Evolutionary conservation across 2,113 vertebrate genomes (phyloP).

Genomic region (Thryonomys swinderianus): DNA sequence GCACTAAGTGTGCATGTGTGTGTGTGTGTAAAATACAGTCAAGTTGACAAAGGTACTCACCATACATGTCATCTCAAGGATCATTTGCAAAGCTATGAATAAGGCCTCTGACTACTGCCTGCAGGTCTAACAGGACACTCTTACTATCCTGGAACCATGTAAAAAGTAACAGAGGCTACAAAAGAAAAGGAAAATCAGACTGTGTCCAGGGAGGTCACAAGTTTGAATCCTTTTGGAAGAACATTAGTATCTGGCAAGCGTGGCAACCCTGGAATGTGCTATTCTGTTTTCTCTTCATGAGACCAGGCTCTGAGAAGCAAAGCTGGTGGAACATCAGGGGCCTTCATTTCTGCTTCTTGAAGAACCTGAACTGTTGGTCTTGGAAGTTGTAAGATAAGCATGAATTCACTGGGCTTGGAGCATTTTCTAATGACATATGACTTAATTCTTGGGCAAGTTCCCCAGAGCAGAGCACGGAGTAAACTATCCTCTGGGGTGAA

Average conservation of each 20-base stretch:
- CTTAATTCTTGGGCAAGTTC: background rate
- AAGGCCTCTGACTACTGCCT: background rate
- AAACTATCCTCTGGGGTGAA: background rate
- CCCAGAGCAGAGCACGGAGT: background rate
- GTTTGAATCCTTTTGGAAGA: background rate
- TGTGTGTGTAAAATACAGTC: background rate
- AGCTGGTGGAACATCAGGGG: background rate
- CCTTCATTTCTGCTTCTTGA: background rate
- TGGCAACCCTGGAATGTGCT: fast-evolving
- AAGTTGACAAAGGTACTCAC: background rate
- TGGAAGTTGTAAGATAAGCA: background rate
- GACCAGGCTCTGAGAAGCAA: background rate
- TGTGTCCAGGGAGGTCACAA: background rate
- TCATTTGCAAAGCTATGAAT: background rate
- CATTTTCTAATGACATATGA: background rate
- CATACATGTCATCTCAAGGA: background rate
- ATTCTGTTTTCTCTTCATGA: fast-evolving
- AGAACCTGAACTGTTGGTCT: background rate
- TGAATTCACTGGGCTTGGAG: background rate
- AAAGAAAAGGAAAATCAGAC: background rate
- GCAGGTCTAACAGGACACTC: background rate
- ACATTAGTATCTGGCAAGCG: background rate
- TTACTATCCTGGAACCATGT: background rate
- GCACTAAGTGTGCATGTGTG: background rate
- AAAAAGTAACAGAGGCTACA: background rate